Evolutionary conservation across 2,113 vertebrate species (phyloP).

Genomic region (Oreotrochilus melanogaster): DNA sequence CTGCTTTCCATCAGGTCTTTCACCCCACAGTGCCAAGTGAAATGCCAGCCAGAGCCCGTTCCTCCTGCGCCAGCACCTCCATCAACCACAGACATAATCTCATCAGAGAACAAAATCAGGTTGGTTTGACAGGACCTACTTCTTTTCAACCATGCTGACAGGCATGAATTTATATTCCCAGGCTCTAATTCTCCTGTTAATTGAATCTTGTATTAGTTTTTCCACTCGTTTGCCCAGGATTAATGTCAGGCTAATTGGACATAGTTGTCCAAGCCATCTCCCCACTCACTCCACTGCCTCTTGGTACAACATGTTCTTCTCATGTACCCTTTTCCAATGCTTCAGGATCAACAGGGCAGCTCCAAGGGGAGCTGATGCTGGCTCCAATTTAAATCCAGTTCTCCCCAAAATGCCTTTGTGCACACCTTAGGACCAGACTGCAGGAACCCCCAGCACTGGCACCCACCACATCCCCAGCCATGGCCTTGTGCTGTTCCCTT

Average conservation of each 20-base stretch:
- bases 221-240: slow-evolving; percentile 37
- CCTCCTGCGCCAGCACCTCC: not conserved
- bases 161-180: slow-evolving; percentile 8
- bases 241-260: slow-evolving; percentile 58
- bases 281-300: not conserved
- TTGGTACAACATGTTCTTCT: rapidly evolving
- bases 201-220: slow-evolving; percentile 27
- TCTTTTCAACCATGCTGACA: not conserved
- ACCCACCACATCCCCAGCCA: not conserved
- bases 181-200: slow-evolving; percentile 50
- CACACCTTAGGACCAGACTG: not conserved
- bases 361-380: not conserved
- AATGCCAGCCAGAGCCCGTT: rapidly evolving
- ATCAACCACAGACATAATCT: not conserved
- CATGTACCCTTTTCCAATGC: not conserved
- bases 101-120: not conserved
- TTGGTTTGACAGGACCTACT: slow-evolving; percentile 12
- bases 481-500: not conserved
- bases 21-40: not conserved
- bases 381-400: not conserved
- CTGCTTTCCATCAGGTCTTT: not conserved
- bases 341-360: not conserved
- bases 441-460: not conserved
- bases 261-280: not conserved
- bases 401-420: not conserved